Evolutionary conservation across 2,113 vertebrate species (phyloP), one percentile per base, ranked within the genome.

Genomic region (Anseranas semipalmata): DNA sequence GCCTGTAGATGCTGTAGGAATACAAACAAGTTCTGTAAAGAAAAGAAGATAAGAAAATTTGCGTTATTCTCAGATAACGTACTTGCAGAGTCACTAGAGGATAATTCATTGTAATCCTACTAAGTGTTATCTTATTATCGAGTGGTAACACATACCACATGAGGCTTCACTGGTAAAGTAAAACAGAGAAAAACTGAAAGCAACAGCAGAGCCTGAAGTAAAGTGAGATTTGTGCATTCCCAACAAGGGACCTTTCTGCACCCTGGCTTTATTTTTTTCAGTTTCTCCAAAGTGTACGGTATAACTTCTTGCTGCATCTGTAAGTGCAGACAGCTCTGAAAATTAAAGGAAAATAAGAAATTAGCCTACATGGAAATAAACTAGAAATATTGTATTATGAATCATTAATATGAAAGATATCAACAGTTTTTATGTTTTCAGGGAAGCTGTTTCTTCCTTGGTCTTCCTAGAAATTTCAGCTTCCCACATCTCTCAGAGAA

Each of bases 101-200:
- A 87, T 92, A 83, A 84, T 56, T 89, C 56, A 53, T 35, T 88
- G 73, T 95, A 90, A 85, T 89, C 80, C 56, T 87, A 21, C 33
- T 78, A 59, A 45, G 39, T 78, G 21, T 89, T 94, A 89, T 92
- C 76, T 72, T 86, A 87, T 89, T 92, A 92, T 88, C 81, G 85
- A 6, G 41, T 73, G 76, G 73, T 82, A 89, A 48, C 52, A 78
- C 14, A 52, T 12, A 24, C 77, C 70, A 62, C 53, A 37, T 60
- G 39, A 73, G 71, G 43, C 45, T 93, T 93, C 43, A 41, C 33
- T 81, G 73, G 56, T 56, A 75, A 72, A 85, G 66, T 13, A 72
- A 84, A 80, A 85, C 12, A 53, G 80, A 66, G 46, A 32, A 90
- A 81, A 53, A 52, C 43, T 71, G 12, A 88, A 88, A 80, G 72